phyloP scores from a whole-genome alignment of 2,888 invertebrate genomes.

The Notodonta dromedarius region DNA sequence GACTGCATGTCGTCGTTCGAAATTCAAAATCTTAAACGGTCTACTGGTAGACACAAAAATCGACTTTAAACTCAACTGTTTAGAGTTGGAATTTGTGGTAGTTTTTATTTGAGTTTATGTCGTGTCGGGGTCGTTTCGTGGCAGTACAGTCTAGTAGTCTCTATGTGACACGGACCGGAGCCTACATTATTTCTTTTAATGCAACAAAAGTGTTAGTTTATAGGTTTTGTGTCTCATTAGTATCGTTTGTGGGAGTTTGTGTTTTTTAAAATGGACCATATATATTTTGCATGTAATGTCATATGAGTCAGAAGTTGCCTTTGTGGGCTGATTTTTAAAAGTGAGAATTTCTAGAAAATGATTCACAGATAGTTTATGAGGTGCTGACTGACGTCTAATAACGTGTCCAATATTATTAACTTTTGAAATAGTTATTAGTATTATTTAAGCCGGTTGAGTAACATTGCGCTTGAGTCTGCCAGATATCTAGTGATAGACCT shows the following conservation, averaged over 20 bases:
- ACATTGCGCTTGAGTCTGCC: too few relatives aligned
- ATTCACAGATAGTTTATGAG: slow-evolving; percentile 3
- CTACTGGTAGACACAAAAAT: slow-evolving; percentile 27
- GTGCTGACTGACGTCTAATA: neutral
- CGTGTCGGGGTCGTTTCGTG: slow-evolving; percentile 60
- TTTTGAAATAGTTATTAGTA: neutral
- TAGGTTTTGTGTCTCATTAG: slow-evolving; percentile 52
- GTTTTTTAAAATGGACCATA: slow-evolving; percentile 11
- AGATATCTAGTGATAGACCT: neutral
- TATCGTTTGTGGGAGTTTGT: slow-evolving; percentile 34
- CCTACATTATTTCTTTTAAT: slow-evolving; percentile 58
- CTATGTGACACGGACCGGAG: slow-evolving; percentile 56
- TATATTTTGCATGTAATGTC: neutral
- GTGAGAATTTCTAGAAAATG: neutral
- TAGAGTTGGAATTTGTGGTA: slow-evolving; percentile 29
- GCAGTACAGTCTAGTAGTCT: slow-evolving; percentile 63
- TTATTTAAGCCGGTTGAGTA: neutral
- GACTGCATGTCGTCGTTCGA: slow-evolving; percentile 62
- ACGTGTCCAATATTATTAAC: neutral
- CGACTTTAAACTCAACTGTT: slow-evolving; percentile 28
- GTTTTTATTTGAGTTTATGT: slow-evolving; percentile 18
- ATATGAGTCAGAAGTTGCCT: neutral
- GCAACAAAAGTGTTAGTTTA: slow-evolving; percentile 60
- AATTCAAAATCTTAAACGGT: slow-evolving; percentile 66
- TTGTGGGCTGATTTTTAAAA: slow-evolving; percentile 3